A percentile compares a stretch with the other conserved stretches of the same genome.
Evolutionary conservation across 2,888 invertebrate genomes (phyloP).

Genomic region (Clistopyga incitator): DNA sequence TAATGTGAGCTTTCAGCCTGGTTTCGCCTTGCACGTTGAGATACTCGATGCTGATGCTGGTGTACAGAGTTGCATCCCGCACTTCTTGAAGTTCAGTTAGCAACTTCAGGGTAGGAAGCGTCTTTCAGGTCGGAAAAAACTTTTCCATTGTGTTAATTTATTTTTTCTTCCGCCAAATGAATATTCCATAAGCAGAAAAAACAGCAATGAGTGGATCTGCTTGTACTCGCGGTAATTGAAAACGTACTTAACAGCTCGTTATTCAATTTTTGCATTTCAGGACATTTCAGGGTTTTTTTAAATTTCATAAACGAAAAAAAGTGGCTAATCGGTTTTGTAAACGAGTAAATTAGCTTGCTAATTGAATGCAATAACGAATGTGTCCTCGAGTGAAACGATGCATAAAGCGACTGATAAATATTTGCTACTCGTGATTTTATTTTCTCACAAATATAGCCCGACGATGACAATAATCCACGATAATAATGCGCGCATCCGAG

Average conservation of each 20-base stretch:
- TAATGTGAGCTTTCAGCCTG: slow-evolving; percentile 43
- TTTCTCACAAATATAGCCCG: background rate
- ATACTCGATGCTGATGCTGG: slow-evolving; percentile 35
- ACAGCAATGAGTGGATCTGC: background rate
- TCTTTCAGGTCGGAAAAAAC: background rate
- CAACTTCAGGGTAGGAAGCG: slow-evolving; percentile 3
- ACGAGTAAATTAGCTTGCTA: background rate
- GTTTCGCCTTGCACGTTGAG: slow-evolving; percentile 26
- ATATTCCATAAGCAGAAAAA: background rate
- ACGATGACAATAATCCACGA: slow-evolving; percentile 4
- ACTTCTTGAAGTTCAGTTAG: slow-evolving; percentile 19
- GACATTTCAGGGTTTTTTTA: too few relatives aligned
- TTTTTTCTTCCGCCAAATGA: background rate
- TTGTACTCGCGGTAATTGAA: too few relatives aligned
- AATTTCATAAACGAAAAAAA: too few relatives aligned
- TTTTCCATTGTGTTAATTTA: slow-evolving; percentile 9
- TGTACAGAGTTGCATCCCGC: slow-evolving; percentile 11
- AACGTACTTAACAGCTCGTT: too few relatives aligned
- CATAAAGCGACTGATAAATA: background rate
- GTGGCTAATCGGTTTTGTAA: background rate
- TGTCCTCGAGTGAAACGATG: background rate
- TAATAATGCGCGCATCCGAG: slow-evolving; percentile 29
- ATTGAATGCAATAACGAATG: background rate
- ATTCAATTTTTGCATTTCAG: too few relatives aligned
- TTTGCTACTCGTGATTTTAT: background rate